Percentiles rank a stretch among this genome's conserved stretches.
These are phyloP conservation scores for Thymelicus acteon DNA, from an alignment of 2,888 invertebrate genomes.

Conservation along the genomic window DNA sequence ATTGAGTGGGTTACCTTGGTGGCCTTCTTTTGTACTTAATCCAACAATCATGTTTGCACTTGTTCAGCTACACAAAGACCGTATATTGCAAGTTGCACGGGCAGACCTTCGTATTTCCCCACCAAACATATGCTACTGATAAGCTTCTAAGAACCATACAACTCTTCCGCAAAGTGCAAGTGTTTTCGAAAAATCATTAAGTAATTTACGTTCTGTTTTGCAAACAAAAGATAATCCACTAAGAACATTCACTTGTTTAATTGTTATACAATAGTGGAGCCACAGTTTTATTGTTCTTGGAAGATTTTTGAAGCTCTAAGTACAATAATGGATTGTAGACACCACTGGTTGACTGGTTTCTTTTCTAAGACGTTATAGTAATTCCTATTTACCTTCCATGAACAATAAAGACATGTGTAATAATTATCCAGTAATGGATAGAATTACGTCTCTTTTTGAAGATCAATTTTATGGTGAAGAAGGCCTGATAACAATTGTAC, in stretches of 20 bases:
- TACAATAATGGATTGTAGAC: too few relatives aligned
- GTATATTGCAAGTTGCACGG: neutral
- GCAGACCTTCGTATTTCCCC: neutral
- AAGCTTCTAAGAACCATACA: constrained; percentile 51
- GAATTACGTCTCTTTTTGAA: too few relatives aligned
- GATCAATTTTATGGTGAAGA: too few relatives aligned
- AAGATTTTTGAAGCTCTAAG: too few relatives aligned
- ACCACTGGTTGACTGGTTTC: too few relatives aligned
- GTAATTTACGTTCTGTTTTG: constrained; percentile 45
- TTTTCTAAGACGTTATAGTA: too few relatives aligned
- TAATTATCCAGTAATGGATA: too few relatives aligned
- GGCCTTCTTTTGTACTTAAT: constrained; percentile 47
- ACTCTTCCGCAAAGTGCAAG: constrained; percentile 43
- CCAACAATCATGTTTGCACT: constrained; percentile 53
- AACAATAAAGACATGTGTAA: too few relatives aligned
- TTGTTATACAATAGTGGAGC: constrained; percentile 23
- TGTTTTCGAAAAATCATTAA: constrained; percentile 40
- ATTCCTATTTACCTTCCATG: too few relatives aligned
- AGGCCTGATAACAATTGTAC: too few relatives aligned
- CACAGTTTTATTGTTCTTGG: too few relatives aligned
- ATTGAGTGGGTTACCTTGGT: constrained; percentile 55
- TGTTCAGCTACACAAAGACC: constrained; percentile 44
- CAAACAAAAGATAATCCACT: constrained; percentile 63
- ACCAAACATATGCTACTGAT: constrained; percentile 39
- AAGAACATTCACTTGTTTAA: constrained; percentile 37